A percentile compares a stretch with the other conserved stretches of the same genome.
phyloP scores from a whole-genome alignment of 2,797 vertebrate genomes.

The Balearica regulorum region DNA sequence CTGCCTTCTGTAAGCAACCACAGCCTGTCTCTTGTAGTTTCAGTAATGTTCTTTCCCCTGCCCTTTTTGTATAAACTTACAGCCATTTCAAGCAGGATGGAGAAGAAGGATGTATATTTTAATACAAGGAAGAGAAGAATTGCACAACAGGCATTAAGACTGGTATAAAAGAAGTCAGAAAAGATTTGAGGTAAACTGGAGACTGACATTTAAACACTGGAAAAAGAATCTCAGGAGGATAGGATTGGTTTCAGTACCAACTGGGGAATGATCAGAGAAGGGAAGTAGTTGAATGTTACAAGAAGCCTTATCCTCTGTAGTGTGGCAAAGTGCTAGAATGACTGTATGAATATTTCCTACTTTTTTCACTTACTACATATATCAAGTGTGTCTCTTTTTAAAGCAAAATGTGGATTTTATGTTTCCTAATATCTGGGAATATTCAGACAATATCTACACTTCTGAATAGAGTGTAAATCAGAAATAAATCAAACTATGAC shows the following conservation, averaged over 20 bases:
- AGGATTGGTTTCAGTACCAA: neutral
- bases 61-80: neutral
- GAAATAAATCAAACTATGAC: neutral
- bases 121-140: neutral
- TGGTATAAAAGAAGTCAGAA: neutral
- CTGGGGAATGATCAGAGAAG: neutral
- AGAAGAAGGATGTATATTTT: neutral
- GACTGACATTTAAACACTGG: neutral
- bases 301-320: neutral
- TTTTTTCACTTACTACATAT: neutral
- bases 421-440: neutral
- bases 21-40: neutral
- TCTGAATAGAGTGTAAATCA: neutral
- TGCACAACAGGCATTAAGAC: neutral
- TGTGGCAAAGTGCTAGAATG: neutral
- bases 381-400: neutral
- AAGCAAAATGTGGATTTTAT: neutral
- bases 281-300: neutral
- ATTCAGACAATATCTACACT: neutral
- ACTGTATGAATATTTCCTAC: neutral
- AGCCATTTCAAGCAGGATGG: neutral
- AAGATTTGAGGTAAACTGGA: neutral
- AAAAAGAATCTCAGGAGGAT: neutral
- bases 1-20: neutral
- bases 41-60: neutral